A percentile compares a stretch with the other conserved stretches of the same genome.
Evolutionary conservation across 2,888 invertebrate species (phyloP).

Genomic region (Tromatobia lineatoria): DNA sequence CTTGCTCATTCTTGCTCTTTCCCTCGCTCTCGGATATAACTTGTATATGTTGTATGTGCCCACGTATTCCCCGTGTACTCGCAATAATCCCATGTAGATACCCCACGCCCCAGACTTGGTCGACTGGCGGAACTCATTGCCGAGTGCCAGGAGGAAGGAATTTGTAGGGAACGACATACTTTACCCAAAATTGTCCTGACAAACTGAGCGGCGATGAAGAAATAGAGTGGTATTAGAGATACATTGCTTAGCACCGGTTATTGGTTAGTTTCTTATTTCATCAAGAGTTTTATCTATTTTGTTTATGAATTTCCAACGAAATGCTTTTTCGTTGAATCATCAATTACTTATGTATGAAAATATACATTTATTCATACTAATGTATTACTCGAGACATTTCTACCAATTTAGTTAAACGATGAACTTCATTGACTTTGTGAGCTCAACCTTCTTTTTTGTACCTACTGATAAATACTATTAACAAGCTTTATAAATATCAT

Average conservation of each 20-base stretch:
- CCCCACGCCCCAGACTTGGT: slow-evolving; percentile 58
- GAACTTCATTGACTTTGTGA: too few relatives aligned
- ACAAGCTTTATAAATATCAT: too few relatives aligned
- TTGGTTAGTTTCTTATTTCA: background rate
- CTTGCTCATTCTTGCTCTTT: slow-evolving; percentile 65
- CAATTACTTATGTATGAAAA: too few relatives aligned
- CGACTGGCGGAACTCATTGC: slow-evolving; percentile 63
- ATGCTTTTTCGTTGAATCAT: background rate
- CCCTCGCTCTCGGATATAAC: slow-evolving; percentile 20
- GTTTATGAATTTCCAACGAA: background rate
- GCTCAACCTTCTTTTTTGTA: too few relatives aligned
- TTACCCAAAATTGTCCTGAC: slow-evolving; percentile 18
- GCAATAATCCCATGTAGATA: slow-evolving; percentile 59
- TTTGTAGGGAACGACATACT: slow-evolving; percentile 33
- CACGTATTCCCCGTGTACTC: slow-evolving; percentile 6
- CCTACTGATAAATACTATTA: too few relatives aligned
- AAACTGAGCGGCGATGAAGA: slow-evolving; percentile 11
- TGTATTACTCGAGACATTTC: too few relatives aligned
- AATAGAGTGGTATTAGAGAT: background rate
- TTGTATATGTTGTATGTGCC: slow-evolving; percentile 11
- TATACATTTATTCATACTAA: too few relatives aligned
- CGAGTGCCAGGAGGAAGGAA: slow-evolving; percentile 34
- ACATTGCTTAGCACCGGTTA: background rate
- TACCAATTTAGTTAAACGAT: too few relatives aligned
- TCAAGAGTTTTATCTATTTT: background rate